These are phyloP conservation scores for Tupiocoris notatus DNA, from an alignment of 2,888 invertebrate genomes.

Conservation along the genomic window DNA sequence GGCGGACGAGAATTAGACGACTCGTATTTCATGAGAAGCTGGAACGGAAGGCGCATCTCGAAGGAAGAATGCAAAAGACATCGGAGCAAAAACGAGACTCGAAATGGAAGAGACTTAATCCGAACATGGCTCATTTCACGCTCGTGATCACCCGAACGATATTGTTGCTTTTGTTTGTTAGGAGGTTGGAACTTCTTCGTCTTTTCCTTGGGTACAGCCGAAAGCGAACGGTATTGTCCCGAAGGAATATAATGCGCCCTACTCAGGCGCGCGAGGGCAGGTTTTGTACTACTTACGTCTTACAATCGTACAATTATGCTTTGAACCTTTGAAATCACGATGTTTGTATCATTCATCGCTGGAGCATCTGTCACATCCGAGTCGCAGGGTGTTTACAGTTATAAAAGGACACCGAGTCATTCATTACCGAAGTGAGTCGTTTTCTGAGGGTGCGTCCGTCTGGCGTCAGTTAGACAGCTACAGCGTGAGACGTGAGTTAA, in stretches of 20 bases:
- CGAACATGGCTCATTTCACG: conserved; percentile 37
- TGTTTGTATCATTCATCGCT: background rate
- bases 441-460: background rate
- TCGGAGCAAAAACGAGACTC: conserved; percentile 16
- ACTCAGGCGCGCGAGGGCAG: background rate
- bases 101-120: conserved; percentile 3
- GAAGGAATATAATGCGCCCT: background rate
- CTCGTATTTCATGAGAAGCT: background rate
- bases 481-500: background rate
- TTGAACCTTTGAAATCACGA: background rate
- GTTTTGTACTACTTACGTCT: background rate
- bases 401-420: background rate
- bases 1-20: conserved; percentile 21
- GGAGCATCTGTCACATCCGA: background rate
- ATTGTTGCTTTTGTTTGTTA: conserved; percentile 36
- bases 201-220: too few relatives aligned
- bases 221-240: background rate
- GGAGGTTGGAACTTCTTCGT: too few relatives aligned
- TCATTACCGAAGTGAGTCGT: background rate
- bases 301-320: background rate
- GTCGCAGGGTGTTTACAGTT: background rate
- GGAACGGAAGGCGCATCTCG: background rate
- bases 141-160: conserved; percentile 40
- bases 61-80: conserved; percentile 5
- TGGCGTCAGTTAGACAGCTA: background rate